Percentiles rank a stretch among this genome's conserved stretches.
Evolutionary conservation across 2,888 invertebrate genomes (phyloP).

Genomic region (Agonum fuliginosum): DNA sequence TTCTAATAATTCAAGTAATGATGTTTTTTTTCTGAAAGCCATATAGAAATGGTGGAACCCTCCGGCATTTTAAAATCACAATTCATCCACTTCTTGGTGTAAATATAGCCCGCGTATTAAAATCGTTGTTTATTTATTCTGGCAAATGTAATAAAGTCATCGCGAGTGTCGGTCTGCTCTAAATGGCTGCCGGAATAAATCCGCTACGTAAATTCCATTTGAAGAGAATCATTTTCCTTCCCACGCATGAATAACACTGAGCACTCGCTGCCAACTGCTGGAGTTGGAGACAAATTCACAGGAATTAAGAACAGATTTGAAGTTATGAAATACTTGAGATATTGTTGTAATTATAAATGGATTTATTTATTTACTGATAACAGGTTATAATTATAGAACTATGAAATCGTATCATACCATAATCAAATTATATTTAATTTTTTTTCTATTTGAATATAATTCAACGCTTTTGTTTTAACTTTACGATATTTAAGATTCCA

Average conservation of each 20-base stretch:
- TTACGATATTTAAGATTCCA: too few relatives aligned
- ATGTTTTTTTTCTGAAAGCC: conserved; percentile 29
- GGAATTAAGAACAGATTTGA: too few relatives aligned
- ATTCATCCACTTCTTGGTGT: conserved; percentile 30
- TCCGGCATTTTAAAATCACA: conserved; percentile 31
- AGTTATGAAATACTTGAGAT: conserved; percentile 13
- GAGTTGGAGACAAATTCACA: conserved; percentile 16
- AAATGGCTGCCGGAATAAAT: conserved; percentile 51
- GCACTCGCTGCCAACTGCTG: neutral
- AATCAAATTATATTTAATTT: neutral
- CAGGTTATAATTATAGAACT: neutral
- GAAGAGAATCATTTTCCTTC: conserved; percentile 43
- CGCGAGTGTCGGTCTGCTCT: conserved; percentile 1
- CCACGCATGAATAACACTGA: conserved; percentile 34
- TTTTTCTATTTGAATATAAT: too few relatives aligned
- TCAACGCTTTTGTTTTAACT: too few relatives aligned
- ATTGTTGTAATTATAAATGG: conserved; percentile 35
- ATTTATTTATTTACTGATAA: neutral
- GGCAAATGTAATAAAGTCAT: conserved; percentile 49
- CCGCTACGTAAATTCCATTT: conserved; percentile 53
- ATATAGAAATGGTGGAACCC: conserved; percentile 17
- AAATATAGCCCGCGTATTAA: conserved; percentile 33
- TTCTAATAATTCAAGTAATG: conserved; percentile 4
- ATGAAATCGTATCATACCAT: neutral
- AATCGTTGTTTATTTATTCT: conserved; percentile 36